Percentiles rank a stretch among this genome's conserved stretches.
Conservation (phyloP, 2,113 vertebrate species). For the Tonatia bakeri region DNA sequence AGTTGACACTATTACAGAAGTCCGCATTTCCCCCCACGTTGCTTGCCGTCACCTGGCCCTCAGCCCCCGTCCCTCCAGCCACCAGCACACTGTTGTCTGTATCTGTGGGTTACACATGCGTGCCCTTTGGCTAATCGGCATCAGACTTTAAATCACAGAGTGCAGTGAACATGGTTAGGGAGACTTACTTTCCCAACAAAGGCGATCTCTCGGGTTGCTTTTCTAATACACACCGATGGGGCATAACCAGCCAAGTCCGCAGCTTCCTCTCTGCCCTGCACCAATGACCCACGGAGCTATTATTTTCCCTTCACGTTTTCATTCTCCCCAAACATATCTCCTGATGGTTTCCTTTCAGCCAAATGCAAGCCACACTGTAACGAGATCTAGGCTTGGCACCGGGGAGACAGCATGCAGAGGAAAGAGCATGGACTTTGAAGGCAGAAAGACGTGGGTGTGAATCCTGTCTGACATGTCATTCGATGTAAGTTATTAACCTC, state of each 20-base stretch:
- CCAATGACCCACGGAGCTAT: background rate
- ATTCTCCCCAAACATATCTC: background rate
- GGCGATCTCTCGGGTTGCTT: background rate
- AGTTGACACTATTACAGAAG: too few relatives aligned
- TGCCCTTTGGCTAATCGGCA: background rate
- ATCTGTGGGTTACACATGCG: too few relatives aligned
- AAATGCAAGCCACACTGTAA: background rate
- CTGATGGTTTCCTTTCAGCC: background rate
- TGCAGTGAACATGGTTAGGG: background rate
- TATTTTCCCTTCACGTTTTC: background rate
- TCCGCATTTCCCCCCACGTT: too few relatives aligned
- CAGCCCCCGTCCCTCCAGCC: too few relatives aligned
- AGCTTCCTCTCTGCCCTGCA: background rate
- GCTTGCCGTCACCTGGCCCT: too few relatives aligned
- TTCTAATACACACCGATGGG: background rate
- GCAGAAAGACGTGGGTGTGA: background rate
- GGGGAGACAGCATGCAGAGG: background rate
- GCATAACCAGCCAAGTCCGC: background rate
- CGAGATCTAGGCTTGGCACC: background rate
- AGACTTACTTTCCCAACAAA: background rate
- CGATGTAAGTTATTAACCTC: background rate
- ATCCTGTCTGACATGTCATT: background rate
- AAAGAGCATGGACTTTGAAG: background rate
- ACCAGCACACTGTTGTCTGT: too few relatives aligned
- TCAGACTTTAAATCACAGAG: background rate